Conservation (phyloP, 30 jellyfish, hydroid and myxozoan genomes). For the Calvadosia cruxmelitensis region DNA sequence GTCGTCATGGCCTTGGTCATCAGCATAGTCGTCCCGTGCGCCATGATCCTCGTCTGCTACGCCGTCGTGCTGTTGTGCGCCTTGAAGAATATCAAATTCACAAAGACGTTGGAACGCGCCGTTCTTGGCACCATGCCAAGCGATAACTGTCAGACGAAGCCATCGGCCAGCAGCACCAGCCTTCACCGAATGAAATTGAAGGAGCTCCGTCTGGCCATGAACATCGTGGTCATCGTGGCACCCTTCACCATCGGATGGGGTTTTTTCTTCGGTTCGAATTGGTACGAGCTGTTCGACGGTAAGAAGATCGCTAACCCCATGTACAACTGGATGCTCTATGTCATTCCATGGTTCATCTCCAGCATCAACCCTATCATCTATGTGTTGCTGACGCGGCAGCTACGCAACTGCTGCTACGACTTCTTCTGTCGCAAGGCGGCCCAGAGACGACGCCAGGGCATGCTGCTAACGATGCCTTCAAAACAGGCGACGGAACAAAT, state of each 20-base stretch:
- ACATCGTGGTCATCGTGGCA: constrained; percentile 39
- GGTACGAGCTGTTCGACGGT: constrained; percentile 40
- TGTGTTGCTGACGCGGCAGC: constrained; percentile 36
- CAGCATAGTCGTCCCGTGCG: constrained; percentile 42
- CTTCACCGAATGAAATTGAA: constrained; percentile 11
- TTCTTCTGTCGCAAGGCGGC: constrained; percentile 15
- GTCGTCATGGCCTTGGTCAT: constrained; percentile 35
- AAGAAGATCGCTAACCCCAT: constrained; percentile 19
- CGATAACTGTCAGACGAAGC: neutral
- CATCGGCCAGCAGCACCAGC: constrained; percentile 7
- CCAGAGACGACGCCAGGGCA: neutral
- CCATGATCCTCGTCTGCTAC: constrained; percentile 31
- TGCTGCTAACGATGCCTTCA: neutral
- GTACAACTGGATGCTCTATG: constrained; percentile 33
- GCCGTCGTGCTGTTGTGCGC: constrained; percentile 28
- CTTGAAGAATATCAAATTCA: constrained; percentile 27
- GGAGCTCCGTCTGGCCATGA: constrained; percentile 42
- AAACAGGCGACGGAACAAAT: neutral
- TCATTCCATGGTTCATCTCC: constrained; percentile 71
- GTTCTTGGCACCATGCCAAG: constrained; percentile 11
- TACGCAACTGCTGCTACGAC: constrained; percentile 44
- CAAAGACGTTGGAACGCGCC: constrained; percentile 42
- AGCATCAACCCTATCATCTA: constrained; percentile 68
- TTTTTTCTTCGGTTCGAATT: constrained; percentile 53
- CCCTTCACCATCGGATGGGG: constrained; percentile 84